Percentiles rank a stretch among this genome's conserved stretches.
Conservation (phyloP, 2,113 vertebrate species). For the Spea bombifrons region DNA sequence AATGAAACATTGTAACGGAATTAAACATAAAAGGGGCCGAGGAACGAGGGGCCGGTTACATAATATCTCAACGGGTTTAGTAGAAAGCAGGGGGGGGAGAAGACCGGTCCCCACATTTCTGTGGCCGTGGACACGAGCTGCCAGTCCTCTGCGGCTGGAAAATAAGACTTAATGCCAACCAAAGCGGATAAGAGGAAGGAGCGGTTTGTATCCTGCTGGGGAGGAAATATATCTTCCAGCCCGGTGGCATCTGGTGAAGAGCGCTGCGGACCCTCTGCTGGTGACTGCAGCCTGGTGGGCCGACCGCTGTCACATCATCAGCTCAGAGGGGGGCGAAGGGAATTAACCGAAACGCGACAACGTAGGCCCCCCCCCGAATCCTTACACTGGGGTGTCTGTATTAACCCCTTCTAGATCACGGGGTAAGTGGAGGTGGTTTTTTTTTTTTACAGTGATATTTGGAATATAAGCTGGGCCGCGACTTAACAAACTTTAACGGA, state of each 20-base stretch:
- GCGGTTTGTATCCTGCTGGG: slow-evolving; percentile 15
- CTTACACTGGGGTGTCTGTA: no score
- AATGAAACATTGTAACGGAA: not conserved
- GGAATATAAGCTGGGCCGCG: no score
- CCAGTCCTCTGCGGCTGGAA: slow-evolving; percentile 43
- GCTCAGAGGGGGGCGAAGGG: not conserved
- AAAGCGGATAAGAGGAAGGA: not conserved
- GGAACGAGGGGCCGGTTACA: no score
- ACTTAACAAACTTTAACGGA: no score
- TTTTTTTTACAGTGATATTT: no score
- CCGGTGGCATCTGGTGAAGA: slow-evolving; percentile 33
- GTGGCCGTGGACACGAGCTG: slow-evolving; percentile 12
- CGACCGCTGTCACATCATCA: slow-evolving; percentile 13
- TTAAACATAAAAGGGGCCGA: no score
- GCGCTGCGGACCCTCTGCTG: slow-evolving; percentile 4
- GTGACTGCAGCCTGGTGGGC: not conserved
- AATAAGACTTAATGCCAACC: slow-evolving; percentile 14
- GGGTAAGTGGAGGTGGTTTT: no score
- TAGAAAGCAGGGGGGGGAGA: not conserved
- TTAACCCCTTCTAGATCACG: no score
- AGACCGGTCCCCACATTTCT: not conserved
- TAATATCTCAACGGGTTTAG: not conserved
- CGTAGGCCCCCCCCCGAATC: not conserved
- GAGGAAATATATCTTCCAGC: not conserved
- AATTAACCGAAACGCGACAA: not conserved